Evolutionary conservation across 1,140 invertebrate genomes (phyloP).

Genomic region (Acromyrmex heyeri): DNA sequence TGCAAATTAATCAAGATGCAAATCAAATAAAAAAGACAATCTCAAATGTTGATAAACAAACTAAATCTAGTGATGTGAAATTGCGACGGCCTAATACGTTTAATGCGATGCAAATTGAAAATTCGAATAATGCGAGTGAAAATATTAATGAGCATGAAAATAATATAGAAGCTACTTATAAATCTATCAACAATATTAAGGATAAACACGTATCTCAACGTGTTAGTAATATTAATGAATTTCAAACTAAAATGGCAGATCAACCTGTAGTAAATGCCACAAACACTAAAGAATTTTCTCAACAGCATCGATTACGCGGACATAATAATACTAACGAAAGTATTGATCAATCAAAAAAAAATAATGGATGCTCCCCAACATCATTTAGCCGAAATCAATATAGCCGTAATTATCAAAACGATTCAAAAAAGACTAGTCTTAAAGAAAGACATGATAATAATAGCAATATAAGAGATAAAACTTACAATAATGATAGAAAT

Average conservation of each 20-base stretch:
- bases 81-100: constrained; percentile 6
- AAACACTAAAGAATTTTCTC: background rate
- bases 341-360: background rate
- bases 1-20: background rate
- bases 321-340: background rate
- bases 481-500: background rate
- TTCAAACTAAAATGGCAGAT: background rate
- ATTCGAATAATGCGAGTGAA: background rate
- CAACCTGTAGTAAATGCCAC: background rate
- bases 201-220: background rate
- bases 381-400: background rate
- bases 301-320: background rate
- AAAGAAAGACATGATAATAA: background rate
- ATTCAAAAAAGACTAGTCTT: background rate
- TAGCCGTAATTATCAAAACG: background rate
- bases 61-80: background rate
- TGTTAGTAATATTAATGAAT: background rate
- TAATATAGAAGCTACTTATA: background rate
- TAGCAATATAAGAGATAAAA: background rate
- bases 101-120: background rate
- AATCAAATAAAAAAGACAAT: background rate
- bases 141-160: background rate
- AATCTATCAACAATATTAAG: background rate
- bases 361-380: background rate
- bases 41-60: background rate